A percentile compares a stretch with the other conserved stretches of the same genome.
These are phyloP conservation scores for Rhizoglyphus robini DNA, from an alignment of 1,140 invertebrate species.

Conservation along the genomic window DNA sequence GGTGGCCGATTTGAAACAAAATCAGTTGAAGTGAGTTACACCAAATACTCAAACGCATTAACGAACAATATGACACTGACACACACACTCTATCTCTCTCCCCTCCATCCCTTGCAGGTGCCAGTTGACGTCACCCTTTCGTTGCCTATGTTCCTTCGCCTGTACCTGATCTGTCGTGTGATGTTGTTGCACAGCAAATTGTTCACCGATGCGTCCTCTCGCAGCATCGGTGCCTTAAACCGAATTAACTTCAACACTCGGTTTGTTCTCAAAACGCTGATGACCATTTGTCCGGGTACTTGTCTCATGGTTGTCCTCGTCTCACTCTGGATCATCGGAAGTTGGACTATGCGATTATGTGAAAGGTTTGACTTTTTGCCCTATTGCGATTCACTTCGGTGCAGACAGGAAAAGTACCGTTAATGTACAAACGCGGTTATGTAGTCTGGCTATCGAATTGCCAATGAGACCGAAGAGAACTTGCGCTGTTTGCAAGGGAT, in stretches of 20 bases:
- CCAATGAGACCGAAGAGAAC: no score
- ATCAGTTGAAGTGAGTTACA: slow-evolving; percentile 33
- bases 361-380: slow-evolving; percentile 65
- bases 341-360: slow-evolving; percentile 94
- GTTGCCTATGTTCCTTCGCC: slow-evolving; percentile 95
- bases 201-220: slow-evolving; percentile 87
- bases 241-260: slow-evolving; percentile 98
- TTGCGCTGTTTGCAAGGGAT: no score
- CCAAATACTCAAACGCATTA: no score
- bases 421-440: no score
- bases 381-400: no score
- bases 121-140: slow-evolving; percentile 90
- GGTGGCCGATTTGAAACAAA: slow-evolving; percentile 49
- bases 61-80: not conserved
- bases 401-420: no score
- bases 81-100: no score
- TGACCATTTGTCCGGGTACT: slow-evolving; percentile 97
- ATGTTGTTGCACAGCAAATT: slow-evolving; percentile 98
- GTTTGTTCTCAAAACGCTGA: slow-evolving; percentile 97
- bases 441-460: not conserved
- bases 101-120: slow-evolving; percentile 49
- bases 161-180: slow-evolving; percentile 97
- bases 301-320: slow-evolving; percentile 93
- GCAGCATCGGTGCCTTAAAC: slow-evolving; percentile 81
- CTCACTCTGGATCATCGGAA: slow-evolving; percentile 97